Evolutionary conservation across 2,797 vertebrate genomes (phyloP).

Genomic region (Coracias cyanogaster): DNA sequence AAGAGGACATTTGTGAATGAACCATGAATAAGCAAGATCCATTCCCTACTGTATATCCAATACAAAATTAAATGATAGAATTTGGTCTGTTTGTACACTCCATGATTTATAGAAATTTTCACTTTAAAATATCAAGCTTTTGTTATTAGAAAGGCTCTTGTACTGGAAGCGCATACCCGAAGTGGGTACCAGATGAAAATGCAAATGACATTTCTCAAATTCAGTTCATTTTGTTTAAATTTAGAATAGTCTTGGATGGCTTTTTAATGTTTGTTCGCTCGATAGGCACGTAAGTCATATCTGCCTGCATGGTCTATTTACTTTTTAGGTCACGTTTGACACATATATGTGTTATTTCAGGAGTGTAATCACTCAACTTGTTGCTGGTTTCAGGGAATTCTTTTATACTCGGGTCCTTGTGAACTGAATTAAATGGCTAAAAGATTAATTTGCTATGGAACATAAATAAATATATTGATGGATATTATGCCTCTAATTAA

Average conservation of each 20-base stretch:
- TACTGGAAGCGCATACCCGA: background rate
- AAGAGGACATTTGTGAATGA: background rate
- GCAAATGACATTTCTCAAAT: background rate
- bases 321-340: slow-evolving; percentile 55
- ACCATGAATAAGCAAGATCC: background rate
- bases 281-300: background rate
- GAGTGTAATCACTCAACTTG: slow-evolving; percentile 29
- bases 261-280: slow-evolving; percentile 7
- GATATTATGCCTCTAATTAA: slow-evolving; percentile 7
- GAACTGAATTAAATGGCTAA: slow-evolving; percentile 20
- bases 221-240: slow-evolving; percentile 23
- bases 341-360: slow-evolving; percentile 34
- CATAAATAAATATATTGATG: background rate
- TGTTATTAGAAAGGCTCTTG: background rate
- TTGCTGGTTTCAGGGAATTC: slow-evolving; percentile 12
- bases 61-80: background rate
- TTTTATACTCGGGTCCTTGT: background rate
- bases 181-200: background rate
- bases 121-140: background rate
- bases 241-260: background rate
- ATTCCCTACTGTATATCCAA: background rate
- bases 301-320: slow-evolving; percentile 44
- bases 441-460: slow-evolving; percentile 14
- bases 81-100: background rate
- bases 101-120: background rate